A percentile compares a stretch with the other conserved stretches of the same genome.
Conservation (phyloP, 2,888 invertebrate species). For the Hyles lineata region DNA sequence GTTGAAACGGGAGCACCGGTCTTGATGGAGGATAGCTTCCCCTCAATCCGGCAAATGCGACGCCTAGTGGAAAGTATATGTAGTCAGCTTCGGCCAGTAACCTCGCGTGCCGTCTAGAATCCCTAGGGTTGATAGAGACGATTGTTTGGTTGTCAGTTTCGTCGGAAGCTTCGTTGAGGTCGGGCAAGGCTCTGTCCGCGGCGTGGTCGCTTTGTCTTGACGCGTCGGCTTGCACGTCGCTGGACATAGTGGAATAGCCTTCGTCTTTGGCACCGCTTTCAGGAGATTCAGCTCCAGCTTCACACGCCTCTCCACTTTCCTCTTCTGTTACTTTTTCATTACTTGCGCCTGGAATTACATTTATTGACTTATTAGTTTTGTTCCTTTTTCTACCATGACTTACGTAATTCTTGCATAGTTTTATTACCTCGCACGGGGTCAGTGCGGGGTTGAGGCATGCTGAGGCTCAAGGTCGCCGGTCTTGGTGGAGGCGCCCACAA, state of each 20-base stretch:
- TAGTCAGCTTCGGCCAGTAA: conserved; percentile 87
- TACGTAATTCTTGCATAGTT: neutral
- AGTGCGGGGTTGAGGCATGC: conserved; percentile 84
- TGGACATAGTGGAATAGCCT: conserved; percentile 93
- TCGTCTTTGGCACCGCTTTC: conserved; percentile 92
- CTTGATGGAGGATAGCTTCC: conserved; percentile 90
- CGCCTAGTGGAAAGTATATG: conserved; percentile 88
- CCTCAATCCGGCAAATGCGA: conserved; percentile 86
- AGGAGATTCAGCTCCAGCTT: conserved; percentile 89
- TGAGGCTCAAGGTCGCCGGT: conserved; percentile 89
- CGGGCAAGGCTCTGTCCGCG: conserved; percentile 86
- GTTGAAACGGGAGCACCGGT: conserved; percentile 88
- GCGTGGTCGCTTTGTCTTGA: conserved; percentile 85
- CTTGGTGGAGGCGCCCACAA: conserved; percentile 88
- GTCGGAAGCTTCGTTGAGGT: conserved; percentile 90
- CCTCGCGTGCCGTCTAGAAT: conserved; percentile 82
- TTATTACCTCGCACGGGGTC: conserved; percentile 64
- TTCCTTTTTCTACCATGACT: neutral
- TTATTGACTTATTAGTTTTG: neutral
- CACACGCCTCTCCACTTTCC: conserved; percentile 84
- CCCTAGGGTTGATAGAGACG: conserved; percentile 79
- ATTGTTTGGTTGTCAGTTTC: conserved; percentile 87
- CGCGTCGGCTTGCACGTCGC: conserved; percentile 91
- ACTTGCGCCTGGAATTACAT: conserved; percentile 52
- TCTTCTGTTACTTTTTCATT: conserved; percentile 73